phyloP scores from a whole-genome alignment of 2,888 invertebrate genomes.

The Drosophila buzzatii region DNA sequence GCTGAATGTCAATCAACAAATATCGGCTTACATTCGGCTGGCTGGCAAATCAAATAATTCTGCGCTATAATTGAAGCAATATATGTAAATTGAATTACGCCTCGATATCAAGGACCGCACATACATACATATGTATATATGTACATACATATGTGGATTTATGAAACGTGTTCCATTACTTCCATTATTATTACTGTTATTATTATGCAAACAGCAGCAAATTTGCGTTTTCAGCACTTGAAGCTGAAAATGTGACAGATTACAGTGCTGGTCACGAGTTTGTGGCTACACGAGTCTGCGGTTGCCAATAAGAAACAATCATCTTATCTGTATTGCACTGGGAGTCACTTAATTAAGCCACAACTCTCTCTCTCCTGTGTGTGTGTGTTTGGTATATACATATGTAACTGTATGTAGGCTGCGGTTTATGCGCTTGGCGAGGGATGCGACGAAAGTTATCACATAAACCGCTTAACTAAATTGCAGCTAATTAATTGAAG shows the following conservation, averaged over 20 bases:
- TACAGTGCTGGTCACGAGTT: slow-evolving; percentile 24
- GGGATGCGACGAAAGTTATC: slow-evolving; percentile 56
- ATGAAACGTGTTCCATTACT: slow-evolving; percentile 10
- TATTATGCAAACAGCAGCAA: slow-evolving; percentile 5
- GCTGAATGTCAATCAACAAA: neutral
- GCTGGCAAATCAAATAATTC: neutral
- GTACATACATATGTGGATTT: slow-evolving; percentile 6
- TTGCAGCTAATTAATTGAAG: slow-evolving; percentile 72
- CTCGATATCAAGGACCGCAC: slow-evolving; percentile 8
- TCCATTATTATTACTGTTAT: slow-evolving; percentile 12
- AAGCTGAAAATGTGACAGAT: slow-evolving; percentile 37
- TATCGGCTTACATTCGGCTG: neutral
- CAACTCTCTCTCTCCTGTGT: neutral
- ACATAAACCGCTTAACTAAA: slow-evolving; percentile 69
- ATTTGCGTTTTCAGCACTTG: slow-evolving; percentile 7
- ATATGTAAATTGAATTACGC: slow-evolving; percentile 28
- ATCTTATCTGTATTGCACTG: slow-evolving; percentile 46
- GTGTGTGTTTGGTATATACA: neutral
- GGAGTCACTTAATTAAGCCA: slow-evolving; percentile 49
- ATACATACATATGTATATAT: neutral
- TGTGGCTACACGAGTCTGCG: slow-evolving; percentile 48
- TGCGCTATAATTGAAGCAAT: neutral
- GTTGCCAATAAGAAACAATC: slow-evolving; percentile 55
- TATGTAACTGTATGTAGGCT: slow-evolving; percentile 19
- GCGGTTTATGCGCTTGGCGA: slow-evolving; percentile 49